Conservation (phyloP, 2,888 invertebrate species). For the Hypercompe scribonia region DNA sequence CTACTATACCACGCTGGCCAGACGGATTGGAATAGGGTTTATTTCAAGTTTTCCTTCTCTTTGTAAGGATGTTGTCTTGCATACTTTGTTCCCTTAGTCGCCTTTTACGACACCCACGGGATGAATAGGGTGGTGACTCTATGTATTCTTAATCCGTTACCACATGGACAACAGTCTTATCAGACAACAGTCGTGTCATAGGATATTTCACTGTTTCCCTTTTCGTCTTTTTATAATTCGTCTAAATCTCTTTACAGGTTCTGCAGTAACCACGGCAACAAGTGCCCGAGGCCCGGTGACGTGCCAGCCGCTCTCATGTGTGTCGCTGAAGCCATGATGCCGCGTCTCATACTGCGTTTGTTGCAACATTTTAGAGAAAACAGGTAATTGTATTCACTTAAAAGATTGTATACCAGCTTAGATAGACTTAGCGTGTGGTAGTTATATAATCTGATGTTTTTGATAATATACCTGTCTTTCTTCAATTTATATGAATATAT, state of each 20-base stretch:
- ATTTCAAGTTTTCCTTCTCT: too few species aligned
- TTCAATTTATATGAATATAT: background rate
- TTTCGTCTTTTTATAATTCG: background rate
- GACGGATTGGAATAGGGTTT: too few species aligned
- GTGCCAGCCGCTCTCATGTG: conserved; percentile 96
- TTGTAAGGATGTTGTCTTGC: too few species aligned
- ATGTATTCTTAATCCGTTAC: too few species aligned
- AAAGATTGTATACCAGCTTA: background rate
- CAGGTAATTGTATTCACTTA: conserved; percentile 75
- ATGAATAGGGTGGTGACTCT: too few species aligned
- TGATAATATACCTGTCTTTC: background rate
- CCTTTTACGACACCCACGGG: too few species aligned
- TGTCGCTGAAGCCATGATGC: conserved; percentile 98
- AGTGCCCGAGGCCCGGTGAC: conserved; percentile 91
- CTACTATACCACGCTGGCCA: too few species aligned
- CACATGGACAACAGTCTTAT: too few species aligned
- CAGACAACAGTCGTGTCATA: background rate
- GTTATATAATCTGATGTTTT: background rate
- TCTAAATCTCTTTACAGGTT: conserved; percentile 86
- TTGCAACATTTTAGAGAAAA: conserved; percentile 96
- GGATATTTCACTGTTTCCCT: background rate
- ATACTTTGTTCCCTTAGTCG: too few species aligned
- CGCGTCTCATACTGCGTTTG: conserved; percentile 94
- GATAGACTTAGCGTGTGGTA: background rate
- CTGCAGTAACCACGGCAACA: conserved; percentile 97